Evolutionary conservation across 1,140 invertebrate species (phyloP), one percentile per base, ranked within the genome.

Genomic region (Chelonus insularis): DNA sequence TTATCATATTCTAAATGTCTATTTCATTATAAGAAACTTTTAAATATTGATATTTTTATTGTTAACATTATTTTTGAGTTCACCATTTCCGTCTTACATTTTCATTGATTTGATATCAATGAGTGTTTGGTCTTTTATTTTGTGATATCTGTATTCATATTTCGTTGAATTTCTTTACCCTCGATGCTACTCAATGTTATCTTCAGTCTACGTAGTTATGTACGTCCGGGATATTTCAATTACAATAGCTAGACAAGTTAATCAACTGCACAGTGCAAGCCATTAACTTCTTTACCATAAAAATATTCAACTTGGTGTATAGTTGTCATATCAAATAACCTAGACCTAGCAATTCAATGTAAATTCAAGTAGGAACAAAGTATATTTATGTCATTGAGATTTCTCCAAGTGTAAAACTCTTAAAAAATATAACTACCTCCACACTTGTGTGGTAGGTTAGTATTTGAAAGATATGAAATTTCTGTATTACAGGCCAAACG

Each of bases 211-310:
- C 60, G 48, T 57, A 16, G 39, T 65, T 60, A 67, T 39, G 62
- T 55, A 69, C 70, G 67, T 71, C 70, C 70, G 66, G 70, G 72
- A 73, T 72, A 72, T 73, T 71, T 73, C 69, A 73, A 73, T 73
- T 73, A 72, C 68, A 69, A 43, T 43, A 43, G 52, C 67, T 55
- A 59, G 56, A 57, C 21, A 23, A 64, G 47, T 57, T 69, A 73
- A 73, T 72, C 67, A 68, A 54, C 54, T 41, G 60, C 56, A 36
- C 65, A 63, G 62, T 60, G 62, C 65, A 4, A 43, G 12, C 55
- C n/a, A 12, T 23, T 25, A 9, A 64, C 52, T 56, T 23, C 45
- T 63, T 63, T 66, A 60, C 41, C 25, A 16, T 21, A 14, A 41
- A 32, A 51, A 37, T 60, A 7, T 9, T 12, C 21, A 29, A 34